These are phyloP conservation scores for Babylonia areolata DNA, from an alignment of 1,140 invertebrate species.

Conservation along the genomic window DNA sequence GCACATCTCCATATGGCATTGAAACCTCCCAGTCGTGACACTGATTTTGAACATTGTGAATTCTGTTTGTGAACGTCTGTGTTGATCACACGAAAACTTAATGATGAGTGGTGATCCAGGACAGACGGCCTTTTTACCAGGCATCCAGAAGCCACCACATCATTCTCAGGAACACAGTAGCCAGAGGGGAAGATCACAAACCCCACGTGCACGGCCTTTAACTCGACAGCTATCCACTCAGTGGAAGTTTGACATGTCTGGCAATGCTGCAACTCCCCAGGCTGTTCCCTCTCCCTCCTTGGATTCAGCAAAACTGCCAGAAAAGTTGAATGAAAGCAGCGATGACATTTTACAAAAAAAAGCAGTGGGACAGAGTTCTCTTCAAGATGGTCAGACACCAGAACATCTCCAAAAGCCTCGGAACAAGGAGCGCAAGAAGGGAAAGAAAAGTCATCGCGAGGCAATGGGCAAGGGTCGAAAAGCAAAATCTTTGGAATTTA, in stretches of 20 bases:
- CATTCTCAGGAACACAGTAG: not conserved
- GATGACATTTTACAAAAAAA: conserved; percentile 46
- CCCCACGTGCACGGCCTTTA: not conserved
- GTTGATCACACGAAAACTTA: too few relatives aligned
- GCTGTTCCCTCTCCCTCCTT: not conserved
- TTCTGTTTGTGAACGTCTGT: too few relatives aligned
- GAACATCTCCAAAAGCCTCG: conserved; percentile 40
- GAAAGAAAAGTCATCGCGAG: conserved; percentile 9
- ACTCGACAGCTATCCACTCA: conserved; percentile 17
- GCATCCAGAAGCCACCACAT: conserved; percentile 25
- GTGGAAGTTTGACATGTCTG: conserved; percentile 13
- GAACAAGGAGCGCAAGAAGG: conserved; percentile 44
- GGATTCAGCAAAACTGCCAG: conserved; percentile 18
- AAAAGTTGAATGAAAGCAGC: conserved; percentile 43
- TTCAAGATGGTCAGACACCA: conserved; percentile 43
- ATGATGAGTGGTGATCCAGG: not conserved
- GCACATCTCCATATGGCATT: too few relatives aligned
- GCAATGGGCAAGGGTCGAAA: not conserved
- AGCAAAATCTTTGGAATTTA: not conserved
- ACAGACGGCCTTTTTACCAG: conserved; percentile 9
- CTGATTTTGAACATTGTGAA: too few relatives aligned
- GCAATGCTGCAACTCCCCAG: not conserved
- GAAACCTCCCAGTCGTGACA: too few relatives aligned
- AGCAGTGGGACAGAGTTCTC: conserved; percentile 37
- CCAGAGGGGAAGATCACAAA: not conserved